Conservation (phyloP, 2,888 invertebrate genomes). For the Pherbina coryleti region DNA sequence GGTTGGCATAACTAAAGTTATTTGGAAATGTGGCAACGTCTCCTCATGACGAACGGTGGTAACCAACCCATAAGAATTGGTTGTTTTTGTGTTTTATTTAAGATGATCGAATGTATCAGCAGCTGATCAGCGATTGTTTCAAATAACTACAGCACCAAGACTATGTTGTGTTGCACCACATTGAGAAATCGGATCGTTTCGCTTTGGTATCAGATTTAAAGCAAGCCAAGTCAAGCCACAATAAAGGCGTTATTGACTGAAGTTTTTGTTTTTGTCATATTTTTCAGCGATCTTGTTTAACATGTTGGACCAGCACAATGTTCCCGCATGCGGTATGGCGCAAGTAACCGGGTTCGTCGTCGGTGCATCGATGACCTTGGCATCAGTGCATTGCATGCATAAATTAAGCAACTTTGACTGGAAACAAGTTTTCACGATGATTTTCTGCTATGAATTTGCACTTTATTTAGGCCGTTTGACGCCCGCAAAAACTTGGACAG, state of each 20-base stretch:
- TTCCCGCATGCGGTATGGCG: constrained; percentile 5
- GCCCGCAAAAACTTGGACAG: too few relatives aligned
- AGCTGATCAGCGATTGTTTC: neutral
- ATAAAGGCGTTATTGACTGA: neutral
- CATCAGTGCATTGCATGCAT: neutral
- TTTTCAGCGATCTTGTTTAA: constrained; percentile 14
- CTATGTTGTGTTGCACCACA: neutral
- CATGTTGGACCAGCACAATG: constrained; percentile 4
- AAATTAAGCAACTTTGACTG: too few relatives aligned
- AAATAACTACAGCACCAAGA: neutral
- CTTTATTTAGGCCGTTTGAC: neutral
- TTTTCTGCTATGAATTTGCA: neutral
- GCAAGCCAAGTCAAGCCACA: neutral
- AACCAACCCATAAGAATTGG: too few relatives aligned
- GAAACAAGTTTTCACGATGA: neutral
- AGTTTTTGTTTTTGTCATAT: neutral
- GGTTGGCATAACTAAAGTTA: neutral
- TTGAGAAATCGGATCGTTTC: constrained; percentile 22
- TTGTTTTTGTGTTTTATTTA: too few relatives aligned
- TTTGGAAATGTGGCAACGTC: neutral
- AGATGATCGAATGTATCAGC: neutral
- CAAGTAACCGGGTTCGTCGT: neutral
- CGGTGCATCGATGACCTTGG: constrained; percentile 28
- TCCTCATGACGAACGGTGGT: too few relatives aligned
- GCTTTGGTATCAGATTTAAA: constrained; percentile 22